A percentile compares a stretch with the other conserved stretches of the same genome.
These are phyloP conservation scores for Neomonachus schauinslandi DNA, from an alignment of 2,113 vertebrate genomes.

Conservation along the genomic window DNA sequence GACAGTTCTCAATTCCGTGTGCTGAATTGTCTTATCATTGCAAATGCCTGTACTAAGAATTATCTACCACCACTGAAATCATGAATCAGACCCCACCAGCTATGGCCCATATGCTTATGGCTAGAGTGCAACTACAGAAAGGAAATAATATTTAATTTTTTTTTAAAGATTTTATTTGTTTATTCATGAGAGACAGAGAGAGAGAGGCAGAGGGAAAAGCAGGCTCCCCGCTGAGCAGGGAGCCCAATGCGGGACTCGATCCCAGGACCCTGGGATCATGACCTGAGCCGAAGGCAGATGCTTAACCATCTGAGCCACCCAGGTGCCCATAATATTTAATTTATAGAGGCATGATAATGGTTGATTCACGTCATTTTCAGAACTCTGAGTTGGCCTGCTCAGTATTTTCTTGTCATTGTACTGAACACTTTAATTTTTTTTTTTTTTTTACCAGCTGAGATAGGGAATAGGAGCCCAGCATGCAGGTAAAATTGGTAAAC, in stretches of 20 bases:
- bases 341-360: slow-evolving; percentile 28
- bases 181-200: too few relatives aligned
- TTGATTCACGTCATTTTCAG: background rate
- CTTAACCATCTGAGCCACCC: too few relatives aligned
- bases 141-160: slow-evolving; percentile 43
- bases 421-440: background rate
- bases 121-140: background rate
- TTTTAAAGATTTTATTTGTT: too few relatives aligned
- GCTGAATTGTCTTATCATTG: background rate
- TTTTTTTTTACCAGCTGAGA: slow-evolving; percentile 26
- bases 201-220: too few relatives aligned
- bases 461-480: background rate
- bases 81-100: background rate
- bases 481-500: background rate
- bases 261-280: too few relatives aligned
- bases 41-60: background rate
- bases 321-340: slow-evolving; percentile 42
- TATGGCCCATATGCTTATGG: background rate
- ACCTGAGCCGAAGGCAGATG: too few relatives aligned
- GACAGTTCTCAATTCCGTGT: background rate
- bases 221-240: too few relatives aligned
- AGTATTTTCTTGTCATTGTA: background rate
- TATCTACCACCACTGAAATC: background rate
- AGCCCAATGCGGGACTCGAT: too few relatives aligned
- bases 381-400: background rate